Evolutionary conservation across 2,797 vertebrate genomes (phyloP).

Genomic region (Chloroceryle inda): DNA sequence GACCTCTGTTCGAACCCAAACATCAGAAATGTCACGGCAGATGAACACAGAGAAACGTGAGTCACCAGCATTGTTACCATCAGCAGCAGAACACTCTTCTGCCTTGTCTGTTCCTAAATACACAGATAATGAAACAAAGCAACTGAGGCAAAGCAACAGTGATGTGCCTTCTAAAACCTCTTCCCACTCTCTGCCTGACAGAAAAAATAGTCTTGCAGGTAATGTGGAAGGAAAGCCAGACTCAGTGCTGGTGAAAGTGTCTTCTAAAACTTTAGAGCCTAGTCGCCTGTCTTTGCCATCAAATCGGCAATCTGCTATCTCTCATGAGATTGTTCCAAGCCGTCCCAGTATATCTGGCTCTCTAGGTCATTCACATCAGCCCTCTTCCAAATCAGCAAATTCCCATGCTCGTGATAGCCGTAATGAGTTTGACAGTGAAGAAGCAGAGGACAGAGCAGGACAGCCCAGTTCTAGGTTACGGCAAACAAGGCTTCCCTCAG

Average conservation of each 20-base stretch:
- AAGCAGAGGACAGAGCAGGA: conserved; percentile 72
- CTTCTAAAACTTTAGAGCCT: conserved; percentile 42
- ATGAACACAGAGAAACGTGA: conserved; percentile 35
- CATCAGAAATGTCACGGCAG: conserved; percentile 42
- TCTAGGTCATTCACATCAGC: conserved; percentile 26
- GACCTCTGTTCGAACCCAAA: conserved; percentile 73
- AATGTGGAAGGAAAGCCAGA: conserved; percentile 16
- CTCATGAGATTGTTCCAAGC: conserved; percentile 60
- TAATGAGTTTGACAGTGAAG: conserved; percentile 61
- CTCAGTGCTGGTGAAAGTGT: background rate
- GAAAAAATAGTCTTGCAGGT: conserved; percentile 24
- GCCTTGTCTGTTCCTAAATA: background rate
- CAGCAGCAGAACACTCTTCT: background rate
- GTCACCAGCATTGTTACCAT: background rate
- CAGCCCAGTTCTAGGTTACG: conserved; percentile 61
- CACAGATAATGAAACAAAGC: conserved; percentile 71
- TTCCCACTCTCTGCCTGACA: background rate
- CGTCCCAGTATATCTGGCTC: conserved; percentile 72
- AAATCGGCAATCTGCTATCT: background rate
- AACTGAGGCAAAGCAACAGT: conserved; percentile 2
- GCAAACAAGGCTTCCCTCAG: conserved; percentile 41
- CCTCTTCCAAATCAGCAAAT: conserved; percentile 62
- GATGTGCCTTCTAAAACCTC: conserved; percentile 9
- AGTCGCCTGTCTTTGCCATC: conserved; percentile 62
- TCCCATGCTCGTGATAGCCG: background rate